Conservation (phyloP, 2,113 vertebrate species). For the Gallinago undulata region DNA sequence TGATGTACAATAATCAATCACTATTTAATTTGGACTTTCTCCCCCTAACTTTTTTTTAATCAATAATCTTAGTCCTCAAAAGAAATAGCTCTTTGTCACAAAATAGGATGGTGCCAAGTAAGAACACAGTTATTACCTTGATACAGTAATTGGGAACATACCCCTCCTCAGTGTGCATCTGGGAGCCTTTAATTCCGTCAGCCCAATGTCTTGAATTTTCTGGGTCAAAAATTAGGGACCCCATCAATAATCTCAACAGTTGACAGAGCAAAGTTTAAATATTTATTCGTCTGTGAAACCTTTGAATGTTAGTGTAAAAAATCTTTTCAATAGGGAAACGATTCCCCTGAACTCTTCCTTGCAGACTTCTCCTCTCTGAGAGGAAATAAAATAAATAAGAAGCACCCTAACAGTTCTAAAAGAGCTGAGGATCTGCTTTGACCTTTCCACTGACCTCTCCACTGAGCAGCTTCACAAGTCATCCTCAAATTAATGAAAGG, state of each 20-base stretch:
- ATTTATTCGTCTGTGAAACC: background rate
- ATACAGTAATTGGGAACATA: background rate
- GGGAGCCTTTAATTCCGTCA: background rate
- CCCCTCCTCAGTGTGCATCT: background rate
- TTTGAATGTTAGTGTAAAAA: background rate
- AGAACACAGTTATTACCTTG: background rate
- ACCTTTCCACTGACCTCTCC: background rate
- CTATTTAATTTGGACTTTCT: background rate
- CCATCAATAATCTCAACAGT: background rate
- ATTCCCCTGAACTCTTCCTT: background rate
- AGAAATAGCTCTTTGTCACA: background rate
- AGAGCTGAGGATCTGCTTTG: background rate
- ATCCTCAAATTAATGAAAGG: background rate
- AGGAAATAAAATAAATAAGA: background rate
- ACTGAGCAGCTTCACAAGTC: background rate
- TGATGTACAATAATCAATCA: background rate
- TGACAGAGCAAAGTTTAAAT: conserved; percentile 16
- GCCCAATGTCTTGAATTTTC: background rate
- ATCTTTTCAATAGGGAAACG: background rate
- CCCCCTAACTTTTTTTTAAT: background rate
- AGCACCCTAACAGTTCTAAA: background rate
- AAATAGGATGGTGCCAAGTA: background rate
- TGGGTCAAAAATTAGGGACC: conserved; percentile 4
- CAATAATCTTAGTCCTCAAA: background rate
- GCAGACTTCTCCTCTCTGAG: background rate